These are phyloP conservation scores for Pimpla rufipes DNA, from an alignment of 2,888 invertebrate species.

Conservation along the genomic window DNA sequence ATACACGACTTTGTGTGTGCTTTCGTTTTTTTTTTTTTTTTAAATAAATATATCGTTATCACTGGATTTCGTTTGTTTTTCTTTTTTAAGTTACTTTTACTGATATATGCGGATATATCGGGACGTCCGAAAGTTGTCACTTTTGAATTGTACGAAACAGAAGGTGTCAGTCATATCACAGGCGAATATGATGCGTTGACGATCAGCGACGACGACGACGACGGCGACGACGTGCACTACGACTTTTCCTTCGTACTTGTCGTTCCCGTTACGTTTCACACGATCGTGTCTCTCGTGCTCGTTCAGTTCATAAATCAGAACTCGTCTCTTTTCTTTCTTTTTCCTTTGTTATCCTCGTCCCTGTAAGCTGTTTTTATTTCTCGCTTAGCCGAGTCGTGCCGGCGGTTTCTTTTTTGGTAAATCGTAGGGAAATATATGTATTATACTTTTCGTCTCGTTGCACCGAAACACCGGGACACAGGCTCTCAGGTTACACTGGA, in stretches of 20 bases:
- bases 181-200: slow-evolving; percentile 59
- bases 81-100: not conserved
- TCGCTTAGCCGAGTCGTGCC: not conserved
- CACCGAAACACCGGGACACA: slow-evolving; percentile 55
- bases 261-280: not conserved
- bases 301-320: not conserved
- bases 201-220: slow-evolving; percentile 9
- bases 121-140: slow-evolving; percentile 82
- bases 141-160: slow-evolving; percentile 71
- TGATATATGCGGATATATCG: not conserved
- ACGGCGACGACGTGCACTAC: no score
- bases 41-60: slow-evolving; percentile 25
- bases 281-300: not conserved
- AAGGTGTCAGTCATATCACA: slow-evolving; percentile 82
- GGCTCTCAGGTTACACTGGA: slow-evolving; percentile 77
- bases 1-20: not conserved
- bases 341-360: slow-evolving; percentile 27
- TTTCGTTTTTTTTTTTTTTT: not conserved
- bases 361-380: not conserved
- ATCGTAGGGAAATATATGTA: not conserved
- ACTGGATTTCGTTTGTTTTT: slow-evolving; percentile 13
- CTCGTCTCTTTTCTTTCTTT: not conserved
- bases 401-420: not conserved
- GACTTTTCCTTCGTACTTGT: not conserved
- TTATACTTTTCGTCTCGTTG: slow-evolving; percentile 10